A percentile compares a stretch with the other conserved stretches of the same genome.
Conservation (phyloP, 2,888 invertebrate species). For the Orthosia gothica region DNA sequence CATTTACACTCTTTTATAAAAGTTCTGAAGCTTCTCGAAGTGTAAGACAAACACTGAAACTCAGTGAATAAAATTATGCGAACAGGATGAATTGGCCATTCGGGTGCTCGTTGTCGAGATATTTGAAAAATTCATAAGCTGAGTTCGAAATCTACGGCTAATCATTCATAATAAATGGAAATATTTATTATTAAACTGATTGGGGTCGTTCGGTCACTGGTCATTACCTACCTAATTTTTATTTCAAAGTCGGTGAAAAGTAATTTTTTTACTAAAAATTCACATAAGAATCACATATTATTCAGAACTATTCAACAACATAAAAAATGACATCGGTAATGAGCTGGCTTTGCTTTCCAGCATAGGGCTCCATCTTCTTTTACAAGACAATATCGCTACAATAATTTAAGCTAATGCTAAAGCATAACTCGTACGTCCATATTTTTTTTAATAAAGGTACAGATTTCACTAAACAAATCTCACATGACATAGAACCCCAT, state of each 20-base stretch:
- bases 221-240: neutral
- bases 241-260: neutral
- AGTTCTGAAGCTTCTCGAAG: conserved; percentile 5
- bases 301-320: too few relatives aligned
- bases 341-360: neutral
- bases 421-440: too few relatives aligned
- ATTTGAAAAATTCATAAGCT: conserved; percentile 26
- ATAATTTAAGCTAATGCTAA: too few relatives aligned
- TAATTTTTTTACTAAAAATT: too few relatives aligned
- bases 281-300: too few relatives aligned
- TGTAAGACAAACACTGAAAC: conserved; percentile 30
- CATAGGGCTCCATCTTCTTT: neutral
- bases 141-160: neutral
- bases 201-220: neutral
- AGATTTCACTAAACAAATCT: neutral
- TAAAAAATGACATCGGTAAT: neutral
- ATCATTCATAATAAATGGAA: neutral
- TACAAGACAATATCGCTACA: too few relatives aligned
- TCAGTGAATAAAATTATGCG: conserved; percentile 21
- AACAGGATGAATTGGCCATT: conserved; percentile 23
- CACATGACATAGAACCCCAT: neutral
- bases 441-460: neutral
- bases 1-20: conserved; percentile 34
- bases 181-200: neutral
- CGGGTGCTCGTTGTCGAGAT: conserved; percentile 6